These are phyloP conservation scores for Nyctibius bracteatus DNA, from an alignment of 2,113 vertebrate species.

Conservation along the genomic window DNA sequence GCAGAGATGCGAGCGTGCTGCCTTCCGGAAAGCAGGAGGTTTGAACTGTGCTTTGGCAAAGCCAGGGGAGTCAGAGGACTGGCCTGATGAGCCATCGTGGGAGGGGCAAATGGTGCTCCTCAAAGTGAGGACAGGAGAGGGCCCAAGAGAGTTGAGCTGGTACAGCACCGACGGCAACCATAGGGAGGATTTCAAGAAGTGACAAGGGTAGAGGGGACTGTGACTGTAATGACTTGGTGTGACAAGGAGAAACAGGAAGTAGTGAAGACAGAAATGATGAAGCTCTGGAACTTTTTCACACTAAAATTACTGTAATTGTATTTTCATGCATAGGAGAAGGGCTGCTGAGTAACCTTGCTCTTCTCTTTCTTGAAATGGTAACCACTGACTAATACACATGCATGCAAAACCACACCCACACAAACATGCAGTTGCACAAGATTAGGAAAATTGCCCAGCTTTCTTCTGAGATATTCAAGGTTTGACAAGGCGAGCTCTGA, in stretches of 20 bases:
- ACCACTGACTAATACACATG: not conserved
- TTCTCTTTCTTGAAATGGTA: not conserved
- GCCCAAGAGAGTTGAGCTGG: not conserved
- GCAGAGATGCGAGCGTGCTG: accelerated
- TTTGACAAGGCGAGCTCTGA: not conserved
- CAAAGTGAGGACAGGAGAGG: not conserved
- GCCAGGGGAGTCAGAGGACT: not conserved
- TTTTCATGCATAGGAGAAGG: not conserved
- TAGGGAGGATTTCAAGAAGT: not conserved
- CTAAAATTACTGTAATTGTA: not conserved
- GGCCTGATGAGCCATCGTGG: accelerated
- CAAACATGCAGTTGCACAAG: not conserved
- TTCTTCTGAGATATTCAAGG: not conserved
- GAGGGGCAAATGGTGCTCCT: not conserved
- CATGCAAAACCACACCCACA: not conserved
- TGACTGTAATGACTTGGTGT: not conserved
- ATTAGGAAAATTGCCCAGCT: not conserved
- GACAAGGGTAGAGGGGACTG: not conserved
- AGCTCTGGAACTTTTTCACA: not conserved
- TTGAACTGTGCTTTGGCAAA: not conserved
- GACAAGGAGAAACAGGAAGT: not conserved
- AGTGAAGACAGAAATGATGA: not conserved
- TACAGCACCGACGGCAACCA: accelerated
- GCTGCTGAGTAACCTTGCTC: not conserved
- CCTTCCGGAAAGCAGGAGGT: not conserved